Evolutionary conservation across 2,888 invertebrate species (phyloP).

Genomic region (Meganola albula): DNA sequence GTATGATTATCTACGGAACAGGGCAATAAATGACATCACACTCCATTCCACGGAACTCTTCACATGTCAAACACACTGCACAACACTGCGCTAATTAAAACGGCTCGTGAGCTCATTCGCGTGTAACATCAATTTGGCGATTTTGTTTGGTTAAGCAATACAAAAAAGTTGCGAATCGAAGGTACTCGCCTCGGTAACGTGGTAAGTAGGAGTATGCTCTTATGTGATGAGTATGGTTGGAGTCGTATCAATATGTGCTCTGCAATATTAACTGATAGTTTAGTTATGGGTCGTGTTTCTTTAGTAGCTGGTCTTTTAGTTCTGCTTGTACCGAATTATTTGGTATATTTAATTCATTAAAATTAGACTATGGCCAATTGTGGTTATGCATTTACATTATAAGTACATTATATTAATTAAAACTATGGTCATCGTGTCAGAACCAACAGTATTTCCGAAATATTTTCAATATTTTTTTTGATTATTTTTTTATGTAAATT

Average conservation of each 20-base stretch:
- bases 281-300: slow-evolving; percentile 15
- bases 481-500: too few relatives aligned
- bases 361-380: too few relatives aligned
- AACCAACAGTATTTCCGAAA: too few relatives aligned
- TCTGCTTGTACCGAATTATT: too few relatives aligned
- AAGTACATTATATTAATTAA: too few relatives aligned
- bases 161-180: slow-evolving; percentile 28
- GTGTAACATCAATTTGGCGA: slow-evolving; percentile 31
- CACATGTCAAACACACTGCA: slow-evolving; percentile 34
- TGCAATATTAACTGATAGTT: slow-evolving; percentile 16
- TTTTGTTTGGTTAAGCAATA: slow-evolving; percentile 33
- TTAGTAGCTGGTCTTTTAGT: too few relatives aligned
- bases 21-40: slow-evolving; percentile 71
- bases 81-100: slow-evolving; percentile 35
- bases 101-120: slow-evolving; percentile 25
- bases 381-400: too few relatives aligned
- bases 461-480: too few relatives aligned
- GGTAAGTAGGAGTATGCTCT: slow-evolving; percentile 1
- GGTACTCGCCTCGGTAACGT: slow-evolving; percentile 32
- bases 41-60: slow-evolving; percentile 48
- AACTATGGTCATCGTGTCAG: too few relatives aligned
- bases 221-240: slow-evolving; percentile 29
- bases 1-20: slow-evolving; percentile 76
- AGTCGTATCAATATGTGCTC: slow-evolving; percentile 22
- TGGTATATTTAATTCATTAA: too few relatives aligned